These are phyloP conservation scores for Tetrapedia diversipes DNA, from an alignment of 2,888 invertebrate genomes.

Conservation along the genomic window DNA sequence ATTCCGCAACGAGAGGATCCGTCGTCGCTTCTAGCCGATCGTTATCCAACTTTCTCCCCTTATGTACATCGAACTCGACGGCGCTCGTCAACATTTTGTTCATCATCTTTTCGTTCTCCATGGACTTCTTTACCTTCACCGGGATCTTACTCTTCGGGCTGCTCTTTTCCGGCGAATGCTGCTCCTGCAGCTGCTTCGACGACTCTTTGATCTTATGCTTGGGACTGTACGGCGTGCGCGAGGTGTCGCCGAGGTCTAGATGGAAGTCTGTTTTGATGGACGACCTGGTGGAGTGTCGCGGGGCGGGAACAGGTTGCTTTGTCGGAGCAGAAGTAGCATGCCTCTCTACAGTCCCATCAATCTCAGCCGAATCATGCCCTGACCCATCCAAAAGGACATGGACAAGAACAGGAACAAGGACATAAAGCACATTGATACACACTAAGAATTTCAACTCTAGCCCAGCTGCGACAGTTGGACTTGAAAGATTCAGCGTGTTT, in stretches of 20 bases:
- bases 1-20: neutral
- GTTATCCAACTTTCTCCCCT: neutral
- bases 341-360: constrained; percentile 83
- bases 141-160: constrained; percentile 83
- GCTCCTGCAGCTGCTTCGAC: constrained; percentile 43
- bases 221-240: constrained; percentile 61
- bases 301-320: constrained; percentile 81
- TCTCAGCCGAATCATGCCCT: constrained; percentile 83
- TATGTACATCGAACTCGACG: neutral
- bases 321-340: constrained; percentile 82
- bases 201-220: constrained; percentile 69
- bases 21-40: neutral
- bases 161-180: constrained; percentile 51
- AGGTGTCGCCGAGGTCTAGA: constrained; percentile 75
- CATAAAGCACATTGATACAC: constrained; percentile 83
- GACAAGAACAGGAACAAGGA: constrained; percentile 83
- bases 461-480: constrained; percentile 76
- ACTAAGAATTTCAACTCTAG: constrained; percentile 80
- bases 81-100: constrained; percentile 26
- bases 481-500: constrained; percentile 72
- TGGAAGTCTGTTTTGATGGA: constrained; percentile 76
- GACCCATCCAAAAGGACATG: constrained; percentile 82
- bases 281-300: constrained; percentile 78
- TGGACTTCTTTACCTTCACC: constrained; percentile 79
- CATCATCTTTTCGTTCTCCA: constrained; percentile 27